Conservation (phyloP, 1,140 invertebrate genomes). For the Platorchestia sp. region DNA sequence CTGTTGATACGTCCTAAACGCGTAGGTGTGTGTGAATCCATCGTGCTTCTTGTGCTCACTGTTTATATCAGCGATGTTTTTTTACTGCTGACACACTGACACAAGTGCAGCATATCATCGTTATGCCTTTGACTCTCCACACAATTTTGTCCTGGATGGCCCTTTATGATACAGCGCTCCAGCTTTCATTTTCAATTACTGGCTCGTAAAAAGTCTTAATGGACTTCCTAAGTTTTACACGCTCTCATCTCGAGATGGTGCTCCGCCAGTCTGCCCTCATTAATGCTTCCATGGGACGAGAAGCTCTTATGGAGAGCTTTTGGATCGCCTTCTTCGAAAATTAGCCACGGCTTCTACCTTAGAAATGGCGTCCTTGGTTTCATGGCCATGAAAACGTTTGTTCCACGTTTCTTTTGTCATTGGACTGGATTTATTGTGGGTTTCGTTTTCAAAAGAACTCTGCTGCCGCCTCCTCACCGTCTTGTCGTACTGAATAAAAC, state of each 20-base stretch:
- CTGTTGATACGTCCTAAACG: too few relatives aligned
- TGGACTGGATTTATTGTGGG: neutral
- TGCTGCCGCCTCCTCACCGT: neutral
- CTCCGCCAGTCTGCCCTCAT: neutral
- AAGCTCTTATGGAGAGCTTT: neutral
- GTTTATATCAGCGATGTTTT: too few relatives aligned
- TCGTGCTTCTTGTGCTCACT: too few relatives aligned
- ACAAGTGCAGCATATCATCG: too few relatives aligned
- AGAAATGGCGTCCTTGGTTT: neutral
- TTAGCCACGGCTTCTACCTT: neutral
- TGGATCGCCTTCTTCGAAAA: neutral
- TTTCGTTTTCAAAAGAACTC: neutral
- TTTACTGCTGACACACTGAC: neutral
- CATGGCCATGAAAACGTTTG: neutral
- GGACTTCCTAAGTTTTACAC: neutral
- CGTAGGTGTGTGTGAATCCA: too few relatives aligned
- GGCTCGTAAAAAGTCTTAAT: neutral
- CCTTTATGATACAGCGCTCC: neutral
- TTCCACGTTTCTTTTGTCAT: neutral
- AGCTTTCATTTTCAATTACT: neutral
- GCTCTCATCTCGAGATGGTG: neutral
- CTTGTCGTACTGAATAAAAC: neutral
- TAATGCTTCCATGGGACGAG: neutral
- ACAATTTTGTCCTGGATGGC: neutral
- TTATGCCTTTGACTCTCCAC: neutral